Evolutionary conservation across 2,113 vertebrate species (phyloP).

Genomic region (Catharus bicknelli): DNA sequence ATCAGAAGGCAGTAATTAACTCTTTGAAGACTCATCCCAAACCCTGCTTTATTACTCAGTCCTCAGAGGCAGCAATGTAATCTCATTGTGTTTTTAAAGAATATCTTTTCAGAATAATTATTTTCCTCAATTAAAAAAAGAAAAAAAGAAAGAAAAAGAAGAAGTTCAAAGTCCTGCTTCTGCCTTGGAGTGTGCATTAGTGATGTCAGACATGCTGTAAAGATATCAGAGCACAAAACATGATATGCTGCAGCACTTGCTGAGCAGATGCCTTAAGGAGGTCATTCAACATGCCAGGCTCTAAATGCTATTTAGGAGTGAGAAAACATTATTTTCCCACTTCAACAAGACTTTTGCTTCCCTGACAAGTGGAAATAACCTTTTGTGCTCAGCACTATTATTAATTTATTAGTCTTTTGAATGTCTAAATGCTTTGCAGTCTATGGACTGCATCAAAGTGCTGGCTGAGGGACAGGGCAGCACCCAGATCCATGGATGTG

Average conservation of each 20-base stretch:
- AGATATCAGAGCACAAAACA: background rate
- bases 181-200: background rate
- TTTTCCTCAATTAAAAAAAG: background rate
- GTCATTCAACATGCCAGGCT: slow-evolving; percentile 41
- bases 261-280: slow-evolving; percentile 49
- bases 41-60: background rate
- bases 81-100: slow-evolving; percentile 16
- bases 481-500: background rate
- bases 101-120: slow-evolving; percentile 30
- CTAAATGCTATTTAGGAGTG: slow-evolving; percentile 30
- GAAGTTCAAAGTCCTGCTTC: background rate
- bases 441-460: background rate
- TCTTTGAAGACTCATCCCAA: slow-evolving; percentile 34
- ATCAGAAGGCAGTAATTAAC: slow-evolving; percentile 45
- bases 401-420: slow-evolving; percentile 61
- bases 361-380: slow-evolving; percentile 41
- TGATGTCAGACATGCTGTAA: background rate
- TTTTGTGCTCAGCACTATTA: slow-evolving; percentile 23
- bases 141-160: background rate
- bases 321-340: slow-evolving; percentile 49
- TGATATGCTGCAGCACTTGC: background rate
- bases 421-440: background rate
- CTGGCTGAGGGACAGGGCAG: background rate
- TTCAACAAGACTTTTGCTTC: background rate
- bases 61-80: slow-evolving; percentile 3